Base-by-base conservation (phyloP, 2,113 vertebrate species). In the Octodon degus region DNA sequence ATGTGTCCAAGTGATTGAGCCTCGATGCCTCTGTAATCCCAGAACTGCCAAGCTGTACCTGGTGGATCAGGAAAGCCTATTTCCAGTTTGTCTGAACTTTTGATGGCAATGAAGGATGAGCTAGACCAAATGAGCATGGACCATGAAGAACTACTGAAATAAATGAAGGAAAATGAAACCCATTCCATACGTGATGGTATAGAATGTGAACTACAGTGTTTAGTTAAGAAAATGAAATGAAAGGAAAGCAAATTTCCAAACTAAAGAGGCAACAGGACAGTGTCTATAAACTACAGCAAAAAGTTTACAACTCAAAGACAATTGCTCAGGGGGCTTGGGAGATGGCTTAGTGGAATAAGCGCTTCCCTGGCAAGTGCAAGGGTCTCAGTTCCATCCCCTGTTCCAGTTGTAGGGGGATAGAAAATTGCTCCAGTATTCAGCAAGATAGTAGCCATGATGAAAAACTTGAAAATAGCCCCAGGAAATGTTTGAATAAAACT, bases 201-300 rank as follows among this genome's bases (percentile, higher is more conserved):
- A 96, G 98, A 99, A 97, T 90, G 67, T 93, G 98, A 99, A 79
- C 97, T 99, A 96, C 98, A 99, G 93, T 98, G 86, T 86, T 98
- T 99, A 94, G 94, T 99, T 25, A 98, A 97, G 96, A 99, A 98
- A 97, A 99, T 99, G 99, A 99, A 94, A 98, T 99, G 65, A 99
- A 99, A 98, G 98, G 90, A 97, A 97, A 98, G 74, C 99, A 99
- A 95, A 99, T 99, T 98, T 98, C 98, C 5, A 99, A 99, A 94
- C 98, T 99, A 60, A 99, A 98, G 97, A 99, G 99, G 82, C 99
- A 99, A 98, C 99, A 99, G 97, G 97, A 98, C 89, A 98, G 96
- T 70, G 99, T 99, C 80, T 95, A 94, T 83, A 99, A 98, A 96
- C 95, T 99, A 82, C 98, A 98, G 72, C 98, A 97, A 96, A 98